Conservation (phyloP, 1,140 invertebrate species). For the Ceratina australensis region DNA sequence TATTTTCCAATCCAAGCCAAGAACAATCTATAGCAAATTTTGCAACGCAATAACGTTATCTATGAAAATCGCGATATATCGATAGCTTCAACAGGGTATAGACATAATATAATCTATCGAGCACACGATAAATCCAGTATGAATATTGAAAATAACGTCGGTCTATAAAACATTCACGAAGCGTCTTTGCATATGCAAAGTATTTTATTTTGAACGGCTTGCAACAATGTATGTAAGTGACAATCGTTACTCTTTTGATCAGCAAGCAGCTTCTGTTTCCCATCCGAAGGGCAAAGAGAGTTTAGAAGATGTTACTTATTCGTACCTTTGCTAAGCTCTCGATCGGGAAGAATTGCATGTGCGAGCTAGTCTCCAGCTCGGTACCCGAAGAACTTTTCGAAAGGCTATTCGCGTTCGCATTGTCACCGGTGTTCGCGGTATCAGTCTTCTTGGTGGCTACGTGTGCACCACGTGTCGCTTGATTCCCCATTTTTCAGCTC, state of each 20-base stretch:
- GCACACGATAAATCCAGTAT: background rate
- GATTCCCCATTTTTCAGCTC: slow-evolving; percentile 66
- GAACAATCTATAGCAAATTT: background rate
- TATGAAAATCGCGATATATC: background rate
- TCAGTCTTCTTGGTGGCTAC: slow-evolving; percentile 47
- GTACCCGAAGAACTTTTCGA: slow-evolving; percentile 82
- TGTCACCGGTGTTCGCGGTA: slow-evolving; percentile 34
- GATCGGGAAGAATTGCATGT: slow-evolving; percentile 84
- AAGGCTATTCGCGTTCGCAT: slow-evolving; percentile 75
- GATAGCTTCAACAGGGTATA: background rate
- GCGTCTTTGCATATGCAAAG: too few species aligned
- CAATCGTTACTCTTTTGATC: background rate
- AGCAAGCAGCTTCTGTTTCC: background rate
- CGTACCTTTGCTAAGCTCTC: slow-evolving; percentile 86
- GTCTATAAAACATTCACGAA: slow-evolving; percentile 15
- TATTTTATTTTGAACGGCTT: background rate
- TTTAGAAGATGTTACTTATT: background rate
- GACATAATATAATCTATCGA: background rate
- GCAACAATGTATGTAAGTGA: background rate
- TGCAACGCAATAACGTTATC: slow-evolving; percentile 10
- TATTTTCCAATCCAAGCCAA: background rate
- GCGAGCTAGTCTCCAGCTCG: slow-evolving; percentile 81
- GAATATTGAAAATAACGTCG: background rate
- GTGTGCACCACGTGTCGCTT: slow-evolving; percentile 58
- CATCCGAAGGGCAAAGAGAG: background rate